A percentile compares a stretch with the other conserved stretches of the same genome.
Conservation (phyloP, 2,797 vertebrate species). For the Paramormyrops hopkinsi region DNA sequence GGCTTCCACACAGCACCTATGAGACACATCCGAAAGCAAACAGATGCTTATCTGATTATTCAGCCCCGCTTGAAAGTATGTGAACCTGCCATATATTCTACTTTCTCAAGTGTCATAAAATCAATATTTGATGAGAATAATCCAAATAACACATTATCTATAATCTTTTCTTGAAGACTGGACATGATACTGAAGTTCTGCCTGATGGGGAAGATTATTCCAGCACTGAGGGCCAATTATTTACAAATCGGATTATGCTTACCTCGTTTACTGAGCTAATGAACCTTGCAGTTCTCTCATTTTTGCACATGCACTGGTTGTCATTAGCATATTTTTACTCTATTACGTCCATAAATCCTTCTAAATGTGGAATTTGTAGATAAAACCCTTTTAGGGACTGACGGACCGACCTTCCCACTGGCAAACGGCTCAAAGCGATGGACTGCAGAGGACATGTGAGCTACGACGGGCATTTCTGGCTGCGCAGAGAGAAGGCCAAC, state of each 20-base stretch:
- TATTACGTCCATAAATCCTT: not conserved
- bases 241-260: conserved; percentile 9
- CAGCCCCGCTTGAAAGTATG: not conserved
- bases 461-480: not conserved
- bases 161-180: not conserved
- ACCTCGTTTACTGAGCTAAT: not conserved
- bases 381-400: not conserved
- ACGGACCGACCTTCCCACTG: not conserved
- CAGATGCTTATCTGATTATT: not conserved
- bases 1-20: not conserved
- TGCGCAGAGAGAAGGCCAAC: not conserved
- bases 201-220: not conserved
- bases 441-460: not conserved
- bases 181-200: not conserved
- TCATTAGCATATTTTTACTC: conserved; percentile 2
- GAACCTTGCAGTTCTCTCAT: not conserved
- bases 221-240: not conserved
- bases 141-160: conserved; percentile 3
- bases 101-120: not conserved
- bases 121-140: not conserved
- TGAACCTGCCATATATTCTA: not conserved
- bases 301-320: not conserved
- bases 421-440: not conserved
- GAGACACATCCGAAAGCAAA: not conserved
- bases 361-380: not conserved